These are phyloP conservation scores for Melitaea athalia DNA, from an alignment of 2,888 invertebrate species.

Conservation along the genomic window DNA sequence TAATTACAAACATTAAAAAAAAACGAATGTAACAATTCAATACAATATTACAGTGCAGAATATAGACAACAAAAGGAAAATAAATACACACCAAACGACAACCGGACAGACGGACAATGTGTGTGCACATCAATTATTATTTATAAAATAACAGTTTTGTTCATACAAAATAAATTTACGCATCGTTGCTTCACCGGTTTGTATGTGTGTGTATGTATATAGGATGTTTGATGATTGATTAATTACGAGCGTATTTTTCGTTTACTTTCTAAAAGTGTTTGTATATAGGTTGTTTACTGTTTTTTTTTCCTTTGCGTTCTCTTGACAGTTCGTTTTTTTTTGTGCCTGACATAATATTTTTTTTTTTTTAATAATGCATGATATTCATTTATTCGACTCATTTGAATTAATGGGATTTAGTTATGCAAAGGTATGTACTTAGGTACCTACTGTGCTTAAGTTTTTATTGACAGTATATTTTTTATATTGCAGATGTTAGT, in stretches of 20 bases:
- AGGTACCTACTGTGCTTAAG: no score
- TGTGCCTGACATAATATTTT: not conserved
- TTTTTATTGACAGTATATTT: no score
- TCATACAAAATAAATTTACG: slow-evolving; percentile 79
- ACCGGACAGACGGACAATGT: slow-evolving; percentile 58
- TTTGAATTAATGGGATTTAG: no score
- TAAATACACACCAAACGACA: slow-evolving; percentile 62
- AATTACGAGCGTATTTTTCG: slow-evolving; percentile 49
- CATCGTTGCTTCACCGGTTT: slow-evolving; percentile 53
- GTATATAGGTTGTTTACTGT: slow-evolving; percentile 46
- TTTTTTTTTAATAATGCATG: no score
- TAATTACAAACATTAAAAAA: not conserved
- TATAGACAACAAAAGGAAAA: slow-evolving; percentile 55
- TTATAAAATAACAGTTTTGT: slow-evolving; percentile 82
- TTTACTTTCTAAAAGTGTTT: slow-evolving; percentile 60
- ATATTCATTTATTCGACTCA: no score
- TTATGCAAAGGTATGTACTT: not conserved
- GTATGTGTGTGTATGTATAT: slow-evolving; percentile 49
- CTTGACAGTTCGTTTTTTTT: not conserved
- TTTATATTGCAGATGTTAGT: no score
- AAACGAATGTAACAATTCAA: not conserved
- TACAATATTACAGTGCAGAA: not conserved
- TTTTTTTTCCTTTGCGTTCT: not conserved
- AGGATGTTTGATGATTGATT: slow-evolving; percentile 75
- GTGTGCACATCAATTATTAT: slow-evolving; percentile 74